Evolutionary conservation across 2,888 invertebrate species (phyloP), one percentile per base, ranked within the genome.

Genomic region (Stramonita haemastoma): DNA sequence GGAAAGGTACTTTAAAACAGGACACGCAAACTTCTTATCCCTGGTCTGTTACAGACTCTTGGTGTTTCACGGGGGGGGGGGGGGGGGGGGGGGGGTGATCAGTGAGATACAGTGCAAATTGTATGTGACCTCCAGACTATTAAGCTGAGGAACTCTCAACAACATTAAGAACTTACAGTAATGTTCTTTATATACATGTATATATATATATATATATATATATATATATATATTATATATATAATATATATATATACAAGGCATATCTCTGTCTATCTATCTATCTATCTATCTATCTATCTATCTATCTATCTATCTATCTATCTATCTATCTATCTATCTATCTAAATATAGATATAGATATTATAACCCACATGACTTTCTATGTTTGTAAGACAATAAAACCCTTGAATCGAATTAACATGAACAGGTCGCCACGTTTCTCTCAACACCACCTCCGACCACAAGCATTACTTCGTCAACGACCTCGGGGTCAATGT

Each of bases 401-500:
- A n/a, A n/a, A n/a, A n/a, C n/a, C n/a, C n/a, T 73, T 73, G 29
- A 26, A 19, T 11, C 13, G 19, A 60, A 60, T 60, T 60, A 60
- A 11, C 77, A 73, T 73, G 19, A 8, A 36, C 87, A 90, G 90
- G 90, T 17, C 87, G 85, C 46, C n/a, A 77, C 13, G 90, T 90
- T 26, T 34, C 32, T 5, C 84, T 87, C 11, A 84, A 73, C 34
- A 90, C 90, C 13, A 87, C 90, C 29, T 36, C 57, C 26, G 90
- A 90, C 73, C 77, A 87, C 57, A 60, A 57, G 29, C 46, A 85
- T 66, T 90, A 90, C 32, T 90, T 87, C 60, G 29, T 90, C 57
- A 90, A 90, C 29, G 90, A 90, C 34, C 90, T 90, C 22, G 90
- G 90, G 26, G 85, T 90, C 84, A 70, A 84, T 46, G 85, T 87